These are phyloP conservation scores for Cremastinae sp. DNA, from an alignment of 2,888 invertebrate species.

Conservation along the genomic window DNA sequence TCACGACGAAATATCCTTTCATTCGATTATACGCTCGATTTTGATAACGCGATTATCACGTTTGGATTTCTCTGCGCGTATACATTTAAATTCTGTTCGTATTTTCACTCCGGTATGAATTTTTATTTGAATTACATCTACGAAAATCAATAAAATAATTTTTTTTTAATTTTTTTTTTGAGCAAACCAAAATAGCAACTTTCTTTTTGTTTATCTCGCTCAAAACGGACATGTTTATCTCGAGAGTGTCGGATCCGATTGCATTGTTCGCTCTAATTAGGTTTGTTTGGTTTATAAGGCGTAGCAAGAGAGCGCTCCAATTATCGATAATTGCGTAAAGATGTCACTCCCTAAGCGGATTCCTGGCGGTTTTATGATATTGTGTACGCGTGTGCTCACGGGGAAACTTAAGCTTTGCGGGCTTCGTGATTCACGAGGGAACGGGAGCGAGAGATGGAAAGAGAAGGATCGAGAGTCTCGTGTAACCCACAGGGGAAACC, in stretches of 20 bases:
- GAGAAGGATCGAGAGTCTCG: constrained; percentile 10
- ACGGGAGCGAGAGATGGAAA: constrained; percentile 18
- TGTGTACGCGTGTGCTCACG: constrained; percentile 67
- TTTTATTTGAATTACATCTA: not conserved
- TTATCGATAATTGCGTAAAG: constrained; percentile 80
- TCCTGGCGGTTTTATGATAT: constrained; percentile 76
- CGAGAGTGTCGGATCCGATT: constrained; percentile 65
- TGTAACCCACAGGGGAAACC: constrained; percentile 62
- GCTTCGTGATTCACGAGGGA: constrained; percentile 37
- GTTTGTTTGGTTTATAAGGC: constrained; percentile 72
- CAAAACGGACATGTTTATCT: too few relatives aligned
- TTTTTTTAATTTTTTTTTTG: not conserved
- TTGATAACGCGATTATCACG: constrained; percentile 75
- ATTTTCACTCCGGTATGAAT: not conserved
- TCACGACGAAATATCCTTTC: constrained; percentile 76
- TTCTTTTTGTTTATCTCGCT: not conserved
- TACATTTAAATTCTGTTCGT: not conserved
- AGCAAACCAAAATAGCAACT: too few relatives aligned
- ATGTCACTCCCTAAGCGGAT: constrained; percentile 80
- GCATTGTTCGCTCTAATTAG: constrained; percentile 78
- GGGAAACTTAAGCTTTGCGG: constrained; percentile 70
- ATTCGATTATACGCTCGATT: constrained; percentile 79
- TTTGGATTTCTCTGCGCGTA: constrained; percentile 36
- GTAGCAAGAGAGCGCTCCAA: constrained; percentile 71
- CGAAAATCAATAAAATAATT: constrained; percentile 18